Percentiles rank a stretch among this genome's conserved stretches.
phyloP scores from a whole-genome alignment of 2,797 vertebrate genomes.

The Margarornis squamiger region DNA sequence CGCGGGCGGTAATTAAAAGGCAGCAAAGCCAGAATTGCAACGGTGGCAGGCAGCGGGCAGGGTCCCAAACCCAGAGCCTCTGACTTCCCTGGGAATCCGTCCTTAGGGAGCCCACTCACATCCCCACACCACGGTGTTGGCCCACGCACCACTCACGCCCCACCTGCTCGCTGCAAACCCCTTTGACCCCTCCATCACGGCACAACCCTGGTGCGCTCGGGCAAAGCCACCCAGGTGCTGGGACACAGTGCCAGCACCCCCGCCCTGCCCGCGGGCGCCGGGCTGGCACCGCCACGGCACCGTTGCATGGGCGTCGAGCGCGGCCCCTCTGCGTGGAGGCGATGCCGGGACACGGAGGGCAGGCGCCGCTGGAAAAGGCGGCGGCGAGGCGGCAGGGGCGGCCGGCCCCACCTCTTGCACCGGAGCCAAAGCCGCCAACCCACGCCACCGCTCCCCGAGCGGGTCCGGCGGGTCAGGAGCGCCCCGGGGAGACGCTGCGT shows the following conservation, averaged over 20 bases:
- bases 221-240: neutral
- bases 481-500: neutral
- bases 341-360: neutral
- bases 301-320: slow-evolving; percentile 22
- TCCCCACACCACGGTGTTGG: fast-evolving
- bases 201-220: neutral
- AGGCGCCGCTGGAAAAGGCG: slow-evolving; percentile 28
- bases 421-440: neutral
- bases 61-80: neutral
- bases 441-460: neutral
- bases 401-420: neutral
- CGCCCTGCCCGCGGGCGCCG: neutral
- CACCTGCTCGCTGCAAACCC: fast-evolving
- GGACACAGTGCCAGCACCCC: neutral
- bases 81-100: neutral
- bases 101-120: neutral
- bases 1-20: slow-evolving; percentile 45
- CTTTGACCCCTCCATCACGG: fast-evolving
- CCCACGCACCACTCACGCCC: fast-evolving
- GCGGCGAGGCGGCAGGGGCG: neutral
- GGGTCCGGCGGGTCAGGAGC: slow-evolving; percentile 4
- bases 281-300: neutral
- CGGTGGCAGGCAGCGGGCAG: neutral
- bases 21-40: slow-evolving; percentile 9
- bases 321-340: neutral